Evolutionary conservation across 2,797 vertebrate genomes (phyloP), one percentile per base, ranked within the genome.

Genomic region (Gymnodraco acuticeps): DNA sequence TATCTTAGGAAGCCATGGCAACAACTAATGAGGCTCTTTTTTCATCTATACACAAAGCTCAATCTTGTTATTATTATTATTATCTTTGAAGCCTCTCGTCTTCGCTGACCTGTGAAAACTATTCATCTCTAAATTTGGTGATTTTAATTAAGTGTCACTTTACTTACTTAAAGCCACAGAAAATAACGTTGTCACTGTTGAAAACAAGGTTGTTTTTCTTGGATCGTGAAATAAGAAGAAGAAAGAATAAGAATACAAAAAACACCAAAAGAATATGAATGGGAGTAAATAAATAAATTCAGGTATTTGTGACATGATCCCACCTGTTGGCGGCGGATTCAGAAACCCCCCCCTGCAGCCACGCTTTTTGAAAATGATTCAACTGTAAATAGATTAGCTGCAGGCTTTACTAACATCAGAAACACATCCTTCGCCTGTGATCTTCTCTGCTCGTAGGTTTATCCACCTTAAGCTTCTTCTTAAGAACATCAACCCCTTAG

Each of bases 381-480:
- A 59, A 73, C 75, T 74, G 74, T 81, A 85, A 87, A 82, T 81
- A 82, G 80, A 82, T 86, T 86, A 72, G 82, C 71, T 77, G 63
- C 78, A 77, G 84, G 73, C 78, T 83, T 85, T 78, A 46, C 68
- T 20, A 69, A 71, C 83, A 81, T 80, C 43, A 70, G 61, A 88
- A 88, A 85, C 75, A 82, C 73, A 56, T 67, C 48, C 33, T 9
- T 9, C 1, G 1, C 58, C 67, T 75, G 78, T 89, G 81, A 91
- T 87, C 84, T 83, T 87, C 71, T 85, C 78, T 76, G 70, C 80
- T 86, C 78, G 79, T 62, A 73, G 70, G 78, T 84, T 85, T 83
- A 87, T 87, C 86, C 81, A 86, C 80, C 75, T 80, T 80, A 87
- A 88, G 59, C 80, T 60, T 16, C 17, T 45, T 48, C 65, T 85